Evolutionary conservation across 37 sponge, comb jelly and placozoan genomes (phyloP), one percentile per base, ranked within the genome.

Genomic region (Halichondria panicea): DNA sequence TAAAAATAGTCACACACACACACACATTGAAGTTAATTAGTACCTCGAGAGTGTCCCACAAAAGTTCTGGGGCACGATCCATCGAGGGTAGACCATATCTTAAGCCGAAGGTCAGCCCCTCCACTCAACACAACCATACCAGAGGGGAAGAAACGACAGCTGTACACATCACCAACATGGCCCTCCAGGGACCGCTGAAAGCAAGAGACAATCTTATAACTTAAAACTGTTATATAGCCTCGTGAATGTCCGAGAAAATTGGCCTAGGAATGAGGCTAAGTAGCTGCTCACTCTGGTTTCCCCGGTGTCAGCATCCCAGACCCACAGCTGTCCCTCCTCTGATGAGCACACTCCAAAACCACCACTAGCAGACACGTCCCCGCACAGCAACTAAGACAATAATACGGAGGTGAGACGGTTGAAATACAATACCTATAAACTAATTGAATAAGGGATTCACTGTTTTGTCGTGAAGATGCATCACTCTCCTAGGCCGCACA

Each of bases 51-150:
- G 79, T 96, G 97, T 59, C 94, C 97, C 40, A 76, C 65, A 25
- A 96, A 73, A 11, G 91, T 87, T 21, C 91, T 80, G 22, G 91
- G 83, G 73, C 93, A 93, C 22, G 91, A 87, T 38, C 97, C 97
- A 81, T 92, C 91, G 43, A 84, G 77, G 3, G 68, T 80, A 28
- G 97, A 96, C 97, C 97, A 96, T 42, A 96, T 90, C 71, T 81
- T 93, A 35, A 96, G 76, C 42, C 81, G 32, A 60, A 89, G 69
- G 68, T 96, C 97, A 25, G 78, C 75, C 28, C 92, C 96, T 22
- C 96, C 93, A 30, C 91, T 87, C 35, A 96, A 86, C 4, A 93
- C 82, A 54, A 96, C 97, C 21, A 84, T 66, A 9, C 94, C 94
- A 4, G 93, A 92, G 44, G 97, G 97, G 70, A 93, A 96, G 89